phyloP scores from a whole-genome alignment of 1,140 invertebrate genomes.

The Drosophila setifemur region DNA sequence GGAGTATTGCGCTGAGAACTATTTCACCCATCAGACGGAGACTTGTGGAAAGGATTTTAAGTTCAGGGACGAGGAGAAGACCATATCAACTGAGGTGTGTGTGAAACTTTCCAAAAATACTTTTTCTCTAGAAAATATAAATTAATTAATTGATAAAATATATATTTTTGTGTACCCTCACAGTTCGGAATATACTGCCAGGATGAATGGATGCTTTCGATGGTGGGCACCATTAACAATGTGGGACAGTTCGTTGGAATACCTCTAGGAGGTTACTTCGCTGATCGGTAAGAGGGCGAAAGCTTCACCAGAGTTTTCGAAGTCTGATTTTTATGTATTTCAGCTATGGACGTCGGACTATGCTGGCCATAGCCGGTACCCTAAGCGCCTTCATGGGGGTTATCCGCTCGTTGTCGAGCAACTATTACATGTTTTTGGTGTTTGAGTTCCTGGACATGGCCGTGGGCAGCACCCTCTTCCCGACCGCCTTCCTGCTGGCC shows the following conservation, averaged over 20 bases:
- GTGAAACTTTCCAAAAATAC: too few species aligned
- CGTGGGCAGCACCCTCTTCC: slow-evolving; percentile 86
- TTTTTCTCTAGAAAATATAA: too few species aligned
- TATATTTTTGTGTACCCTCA: slow-evolving; percentile 20
- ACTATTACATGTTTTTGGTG: slow-evolving; percentile 85
- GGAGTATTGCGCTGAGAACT: slow-evolving; percentile 38
- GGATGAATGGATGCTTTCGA: slow-evolving; percentile 87
- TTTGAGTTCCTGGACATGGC: slow-evolving; percentile 87
- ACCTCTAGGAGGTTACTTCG: slow-evolving; percentile 87
- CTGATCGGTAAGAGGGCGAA: slow-evolving; percentile 84
- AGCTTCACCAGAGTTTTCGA: too few species aligned
- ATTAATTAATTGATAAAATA: slow-evolving; percentile 10
- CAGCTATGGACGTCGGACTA: slow-evolving; percentile 86
- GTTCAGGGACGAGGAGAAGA: slow-evolving; percentile 66
- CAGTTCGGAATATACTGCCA: slow-evolving; percentile 85
- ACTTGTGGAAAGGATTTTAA: slow-evolving; percentile 60
- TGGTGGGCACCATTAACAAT: slow-evolving; percentile 89
- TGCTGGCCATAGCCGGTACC: slow-evolving; percentile 84
- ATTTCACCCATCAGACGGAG: slow-evolving; percentile 76
- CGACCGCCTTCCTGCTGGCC: slow-evolving; percentile 85
- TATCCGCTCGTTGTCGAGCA: slow-evolving; percentile 86
- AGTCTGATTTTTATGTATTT: background rate
- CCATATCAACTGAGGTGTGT: slow-evolving; percentile 72
- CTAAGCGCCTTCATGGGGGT: slow-evolving; percentile 85
- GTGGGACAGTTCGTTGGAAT: slow-evolving; percentile 88